Evolutionary conservation across 2,113 vertebrate species (phyloP), one percentile per base, ranked within the genome.

Genomic region (Antigone vipio): DNA sequence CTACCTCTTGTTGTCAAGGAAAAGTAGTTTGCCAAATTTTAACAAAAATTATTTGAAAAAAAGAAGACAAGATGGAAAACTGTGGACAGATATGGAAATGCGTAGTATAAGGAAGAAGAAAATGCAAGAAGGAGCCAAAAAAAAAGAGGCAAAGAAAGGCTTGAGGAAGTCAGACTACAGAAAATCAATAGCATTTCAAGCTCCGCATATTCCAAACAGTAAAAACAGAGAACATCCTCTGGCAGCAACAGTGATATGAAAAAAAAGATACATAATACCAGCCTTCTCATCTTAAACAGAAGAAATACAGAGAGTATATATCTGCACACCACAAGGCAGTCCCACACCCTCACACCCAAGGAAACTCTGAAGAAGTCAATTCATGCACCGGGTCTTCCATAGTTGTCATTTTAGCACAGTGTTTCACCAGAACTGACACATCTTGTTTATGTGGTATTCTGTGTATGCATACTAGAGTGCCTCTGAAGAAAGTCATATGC

Each of bases 311-410:
- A 14, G 13, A 83, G 8, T 11, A 20, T 18, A 69, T 53, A 11
- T 27, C 32, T 47, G 30, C 21, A 71, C 18, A 59, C 22, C 42
- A 77, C 38, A 52, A 47, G 34, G 73, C 32, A 62, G 23, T 34
- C 42, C 68, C 56, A 66, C 27, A 91, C 23, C 52, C 64, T 19
- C 44, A 59, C 44, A 49, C 42, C 18, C 49, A 84, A 67, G 42
- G 15, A 50, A 86, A 9, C 4, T 12, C 77, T 79, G 66, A 84
- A 63, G 22, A 60, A 50, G 23, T 11, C 29, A 80, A 38, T 7
- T 35, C 26, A 47, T 11, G 38, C 35, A 91, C 9, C 0, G 2
- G 45, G 42, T 40, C 40, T 74, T 18, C 5, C 0, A 1, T 2
- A 78, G 66, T 2, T 69, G 30, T 40, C 38, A 49, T 75, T n/a